Evolutionary conservation across 2,797 vertebrate species (phyloP), one percentile per base, ranked within the genome.

Genomic region (Argyrosomus regius): DNA sequence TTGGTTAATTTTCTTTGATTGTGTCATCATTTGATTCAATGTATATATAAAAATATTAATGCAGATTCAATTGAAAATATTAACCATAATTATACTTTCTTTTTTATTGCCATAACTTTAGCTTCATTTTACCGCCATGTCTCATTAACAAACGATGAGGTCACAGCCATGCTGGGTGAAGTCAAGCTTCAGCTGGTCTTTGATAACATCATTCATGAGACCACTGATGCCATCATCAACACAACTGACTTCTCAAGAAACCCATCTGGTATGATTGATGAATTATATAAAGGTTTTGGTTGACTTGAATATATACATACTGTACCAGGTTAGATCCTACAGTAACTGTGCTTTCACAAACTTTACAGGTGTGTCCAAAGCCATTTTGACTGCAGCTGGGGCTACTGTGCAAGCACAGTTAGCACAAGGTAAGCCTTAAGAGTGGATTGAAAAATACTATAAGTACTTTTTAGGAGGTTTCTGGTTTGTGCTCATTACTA

Each of bases 171-270:
- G 86, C 24, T 93, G 82, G 93, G 91, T 1, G 57, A 11, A 11
- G 86, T 95, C 64, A 80, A 64, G 66, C 72, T 95, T 26, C 89
- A 92, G 58, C 65, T 94, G 57, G 53, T 91, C 26, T 8, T 3
- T 7, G 92, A 88, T 6, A 60, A 94, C 89, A 94, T 95, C 65
- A 26, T 77, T 28, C 68, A 82, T 7, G 90, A 87, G 62, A 64
- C 13, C 7, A 87, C 89, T 8, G 90, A 94, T 49, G 88, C 74
- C 68, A 92, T 95, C 26, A 78, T 95, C 76, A 95, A 94, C 71
- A 91, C 92, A 24, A 92, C 91, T 1, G 52, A 91, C 22, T 94
- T 94, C 80, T 59, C n/a, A 3, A 43, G 5, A 0, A 50, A 58
- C 22, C 68, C 70, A 0, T 28, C 64, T 39, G 90, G 92, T 92